Percentiles rank a stretch among this genome's conserved stretches.
Evolutionary conservation across 92 coral and sea anemone genomes (phyloP).

Genomic region (Porites lobata): DNA sequence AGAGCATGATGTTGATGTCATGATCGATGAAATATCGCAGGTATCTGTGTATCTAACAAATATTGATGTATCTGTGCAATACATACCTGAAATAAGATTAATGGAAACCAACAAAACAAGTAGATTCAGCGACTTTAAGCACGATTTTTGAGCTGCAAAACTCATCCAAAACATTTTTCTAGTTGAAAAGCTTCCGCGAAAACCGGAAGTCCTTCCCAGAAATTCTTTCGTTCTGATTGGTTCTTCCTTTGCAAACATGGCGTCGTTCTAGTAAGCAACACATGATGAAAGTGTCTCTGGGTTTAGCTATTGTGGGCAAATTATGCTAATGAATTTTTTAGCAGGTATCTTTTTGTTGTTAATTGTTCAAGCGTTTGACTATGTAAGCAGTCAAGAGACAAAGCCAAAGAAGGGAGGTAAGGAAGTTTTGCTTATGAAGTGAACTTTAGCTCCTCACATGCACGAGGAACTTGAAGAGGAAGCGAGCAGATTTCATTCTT

Average conservation of each 20-base stretch:
- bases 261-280: neutral
- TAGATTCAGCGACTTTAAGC: neutral
- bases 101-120: neutral
- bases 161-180: neutral
- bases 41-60: neutral
- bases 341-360: constrained; percentile 25
- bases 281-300: neutral
- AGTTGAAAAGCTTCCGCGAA: neutral
- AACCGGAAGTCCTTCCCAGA: constrained; percentile 25
- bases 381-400: constrained; percentile 14
- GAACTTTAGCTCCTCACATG: neutral
- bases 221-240: constrained; percentile 21
- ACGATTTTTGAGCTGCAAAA: neutral
- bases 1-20: too few relatives aligned
- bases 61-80: neutral
- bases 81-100: constrained; percentile 14
- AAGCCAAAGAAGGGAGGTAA: neutral
- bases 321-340: constrained; percentile 27
- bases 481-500: neutral
- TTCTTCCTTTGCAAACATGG: constrained; percentile 23
- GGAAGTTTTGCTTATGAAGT: neutral
- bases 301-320: neutral
- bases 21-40: too few relatives aligned
- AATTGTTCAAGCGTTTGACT: constrained; percentile 24
- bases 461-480: neutral